Percentiles rank a stretch among this genome's conserved stretches.
These are phyloP conservation scores for Drosophila lacteicornis DNA, from an alignment of 1,140 invertebrate genomes.

Conservation along the genomic window DNA sequence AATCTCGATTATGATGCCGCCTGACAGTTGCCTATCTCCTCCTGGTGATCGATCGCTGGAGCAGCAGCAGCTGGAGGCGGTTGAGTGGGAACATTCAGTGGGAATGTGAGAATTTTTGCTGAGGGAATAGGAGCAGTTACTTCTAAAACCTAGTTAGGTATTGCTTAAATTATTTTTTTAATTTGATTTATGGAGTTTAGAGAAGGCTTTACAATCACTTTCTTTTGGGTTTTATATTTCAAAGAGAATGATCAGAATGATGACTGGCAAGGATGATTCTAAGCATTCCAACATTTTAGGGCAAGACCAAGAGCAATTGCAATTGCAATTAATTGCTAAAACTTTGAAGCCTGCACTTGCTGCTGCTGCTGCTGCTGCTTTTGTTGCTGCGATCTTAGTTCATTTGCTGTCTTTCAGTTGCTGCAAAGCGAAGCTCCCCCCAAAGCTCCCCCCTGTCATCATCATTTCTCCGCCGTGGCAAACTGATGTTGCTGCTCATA, in stretches of 20 bases:
- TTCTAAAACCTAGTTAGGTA: too few relatives aligned
- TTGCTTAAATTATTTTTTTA: background rate
- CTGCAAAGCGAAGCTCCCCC: background rate
- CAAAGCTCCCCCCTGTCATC: conserved; percentile 17
- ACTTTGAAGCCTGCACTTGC: conserved; percentile 51
- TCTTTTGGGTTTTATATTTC: background rate
- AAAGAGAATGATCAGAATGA: background rate
- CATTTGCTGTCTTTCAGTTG: conserved; percentile 8
- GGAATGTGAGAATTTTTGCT: conserved; percentile 10
- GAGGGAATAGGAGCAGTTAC: too few relatives aligned
- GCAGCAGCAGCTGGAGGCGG: conserved; percentile 18
- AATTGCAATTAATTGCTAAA: conserved; percentile 61
- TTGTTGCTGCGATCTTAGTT: conserved; percentile 10
- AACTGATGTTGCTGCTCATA: conserved; percentile 57
- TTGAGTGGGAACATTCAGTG: background rate
- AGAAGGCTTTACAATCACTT: too few relatives aligned
- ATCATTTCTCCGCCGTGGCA: conserved; percentile 34
- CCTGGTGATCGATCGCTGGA: conserved; percentile 9
- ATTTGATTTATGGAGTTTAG: background rate
- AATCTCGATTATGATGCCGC: conserved; percentile 38
- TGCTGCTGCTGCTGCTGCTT: background rate
- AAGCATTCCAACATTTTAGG: conserved; percentile 37
- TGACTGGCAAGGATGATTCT: background rate
- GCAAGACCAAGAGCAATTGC: conserved; percentile 21
- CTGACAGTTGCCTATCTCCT: conserved; percentile 31